Base-by-base conservation (phyloP, 2,888 invertebrate genomes). In the Harpagoxenus sublaevis region DNA sequence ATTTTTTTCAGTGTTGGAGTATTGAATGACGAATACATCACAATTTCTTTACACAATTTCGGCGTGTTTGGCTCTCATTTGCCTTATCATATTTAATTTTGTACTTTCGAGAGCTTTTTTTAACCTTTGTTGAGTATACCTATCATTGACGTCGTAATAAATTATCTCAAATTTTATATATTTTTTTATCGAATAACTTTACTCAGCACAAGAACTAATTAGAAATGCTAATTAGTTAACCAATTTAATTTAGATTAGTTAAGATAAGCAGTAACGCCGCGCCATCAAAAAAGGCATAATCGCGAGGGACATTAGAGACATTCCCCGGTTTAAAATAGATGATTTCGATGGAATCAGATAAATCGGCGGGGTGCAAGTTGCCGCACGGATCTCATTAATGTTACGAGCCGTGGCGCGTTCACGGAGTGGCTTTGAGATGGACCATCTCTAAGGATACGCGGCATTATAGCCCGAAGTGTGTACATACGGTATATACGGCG, bases 341-440 rank as follows among this genome's bases (percentile, higher is more conserved):
- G 48, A 60, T 60, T 71, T 71, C 35, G 71, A 71, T 51, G 55
- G 15, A 8, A 53, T 12, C n/a, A 15, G 79, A 71, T 57, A 71
- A 71, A 81, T 75, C 77, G 42, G 15, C 39, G 45, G 39, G 31
- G 5, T 39, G n/a, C 51, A 53, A 63, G 39, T 15, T 53, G 53
- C 39, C 51, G 28, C 42, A 18, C 60, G 57, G 39, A 81, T 71
- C 79, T 81, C 71, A 81, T 81, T 79, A 81, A 81, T 28, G 77
- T 75, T 63, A 75, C 42, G 66, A 83, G 45, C 51, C 39, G 42
- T 39, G 42, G 39, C 39, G 51, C 57, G 57, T 81, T 63, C 28
- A 63, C 57, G 55, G 48, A 15, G 57, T 42, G 31, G 42, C 78
- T 70, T 78, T 79, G 45, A 63, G 70, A 66, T 70, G 45, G 31